Conservation (phyloP, 2,113 vertebrate species). For the Penelope pileata region DNA sequence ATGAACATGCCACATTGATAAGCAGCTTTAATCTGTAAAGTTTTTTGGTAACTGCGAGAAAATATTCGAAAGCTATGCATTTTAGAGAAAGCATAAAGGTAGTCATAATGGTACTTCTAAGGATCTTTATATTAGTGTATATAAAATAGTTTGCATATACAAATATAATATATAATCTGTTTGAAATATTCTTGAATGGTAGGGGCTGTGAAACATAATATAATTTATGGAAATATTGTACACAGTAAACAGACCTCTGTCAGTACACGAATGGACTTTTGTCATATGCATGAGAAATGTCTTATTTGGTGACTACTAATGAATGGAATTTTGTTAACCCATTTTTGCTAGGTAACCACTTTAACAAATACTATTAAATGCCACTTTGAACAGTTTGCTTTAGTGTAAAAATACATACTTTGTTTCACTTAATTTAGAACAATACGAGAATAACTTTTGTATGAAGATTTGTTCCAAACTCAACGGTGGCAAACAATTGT, state of each 20-base stretch:
- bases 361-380: conserved; percentile 51
- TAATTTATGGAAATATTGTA: conserved; percentile 57
- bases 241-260: conserved; percentile 49
- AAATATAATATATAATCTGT: conserved; percentile 65
- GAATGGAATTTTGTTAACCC: conserved; percentile 56
- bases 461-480: conserved; percentile 15
- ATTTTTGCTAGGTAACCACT: conserved; percentile 64
- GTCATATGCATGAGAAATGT: conserved; percentile 63
- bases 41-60: conserved; percentile 66
- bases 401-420: conserved; percentile 33
- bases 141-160: conserved; percentile 70
- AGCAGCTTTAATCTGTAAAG: conserved; percentile 70
- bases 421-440: conserved; percentile 14
- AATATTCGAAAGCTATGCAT: conserved; percentile 65
- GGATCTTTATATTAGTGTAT: conserved; percentile 71
- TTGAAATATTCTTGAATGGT: conserved; percentile 61
- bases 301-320: conserved; percentile 64
- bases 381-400: conserved; percentile 53
- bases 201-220: conserved; percentile 53
- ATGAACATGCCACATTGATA: conserved; percentile 65
- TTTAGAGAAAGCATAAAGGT: conserved; percentile 63
- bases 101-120: conserved; percentile 65
- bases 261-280: conserved; percentile 45
- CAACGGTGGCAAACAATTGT: not conserved
- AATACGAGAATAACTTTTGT: not conserved